Conservation (phyloP, 2,888 invertebrate genomes). For the Acronicta aceris region DNA sequence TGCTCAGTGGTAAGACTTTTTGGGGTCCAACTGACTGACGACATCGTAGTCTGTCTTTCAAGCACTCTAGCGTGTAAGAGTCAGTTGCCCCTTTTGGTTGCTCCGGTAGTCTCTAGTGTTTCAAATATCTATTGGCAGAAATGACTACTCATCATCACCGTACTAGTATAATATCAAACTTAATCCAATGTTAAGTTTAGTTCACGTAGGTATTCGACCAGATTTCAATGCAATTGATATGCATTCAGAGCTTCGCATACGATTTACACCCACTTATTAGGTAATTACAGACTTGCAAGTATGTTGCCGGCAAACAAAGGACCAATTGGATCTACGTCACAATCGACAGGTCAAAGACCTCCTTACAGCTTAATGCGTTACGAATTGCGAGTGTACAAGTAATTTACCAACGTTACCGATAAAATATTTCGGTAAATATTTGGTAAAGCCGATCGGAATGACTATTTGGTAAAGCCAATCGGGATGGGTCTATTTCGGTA, state of each 20-base stretch:
- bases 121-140: no score
- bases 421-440: slow-evolving; percentile 10
- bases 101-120: no score
- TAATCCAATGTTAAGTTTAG: no score
- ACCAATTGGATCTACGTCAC: slow-evolving; percentile 28
- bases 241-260: slow-evolving; percentile 17
- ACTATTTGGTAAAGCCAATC: slow-evolving; percentile 4
- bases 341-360: slow-evolving; percentile 39
- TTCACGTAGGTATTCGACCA: neutral
- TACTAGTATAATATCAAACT: no score
- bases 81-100: no score
- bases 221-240: slow-evolving; percentile 17
- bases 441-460: neutral
- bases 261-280: slow-evolving; percentile 46
- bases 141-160: no score
- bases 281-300: slow-evolving; percentile 51
- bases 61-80: no score
- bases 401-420: slow-evolving; percentile 12
- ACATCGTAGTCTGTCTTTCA: no score
- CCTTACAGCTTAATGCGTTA: slow-evolving; percentile 26
- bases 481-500: neutral
- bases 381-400: slow-evolving; percentile 10
- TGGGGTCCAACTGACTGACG: no score
- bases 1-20: no score
- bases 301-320: slow-evolving; percentile 42